Conservation (phyloP, 1,140 invertebrate genomes). For the Drosophila pachea region DNA sequence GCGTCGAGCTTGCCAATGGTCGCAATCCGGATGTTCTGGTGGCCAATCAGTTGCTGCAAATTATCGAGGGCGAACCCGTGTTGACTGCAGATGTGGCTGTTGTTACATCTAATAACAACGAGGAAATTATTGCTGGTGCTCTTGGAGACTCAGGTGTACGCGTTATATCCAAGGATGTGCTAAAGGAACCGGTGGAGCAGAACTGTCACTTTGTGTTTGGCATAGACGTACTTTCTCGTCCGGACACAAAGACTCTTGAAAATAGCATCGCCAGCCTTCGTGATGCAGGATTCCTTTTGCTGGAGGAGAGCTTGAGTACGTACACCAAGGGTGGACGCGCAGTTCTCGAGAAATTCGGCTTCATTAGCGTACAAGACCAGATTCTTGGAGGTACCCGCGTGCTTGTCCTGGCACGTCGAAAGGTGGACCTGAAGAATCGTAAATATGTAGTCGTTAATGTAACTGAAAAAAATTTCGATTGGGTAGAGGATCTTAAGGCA, state of each 20-base stretch:
- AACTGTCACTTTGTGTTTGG: conserved; percentile 84
- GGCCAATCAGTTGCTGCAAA: conserved; percentile 80
- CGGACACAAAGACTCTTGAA: conserved; percentile 79
- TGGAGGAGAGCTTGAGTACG: conserved; percentile 84
- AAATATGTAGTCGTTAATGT: conserved; percentile 78
- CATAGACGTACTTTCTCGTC: conserved; percentile 81
- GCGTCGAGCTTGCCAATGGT: conserved; percentile 86
- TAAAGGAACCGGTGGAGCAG: conserved; percentile 81
- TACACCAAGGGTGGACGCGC: conserved; percentile 79
- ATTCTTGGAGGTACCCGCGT: conserved; percentile 81
- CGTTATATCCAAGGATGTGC: conserved; percentile 81
- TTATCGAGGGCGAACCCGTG: conserved; percentile 85
- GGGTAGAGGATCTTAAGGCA: conserved; percentile 90
- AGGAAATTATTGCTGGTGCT: conserved; percentile 78
- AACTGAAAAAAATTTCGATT: conserved; percentile 85
- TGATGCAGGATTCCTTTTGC: conserved; percentile 86
- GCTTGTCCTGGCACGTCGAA: conserved; percentile 82
- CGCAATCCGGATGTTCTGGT: conserved; percentile 83
- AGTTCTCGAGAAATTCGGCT: conserved; percentile 79
- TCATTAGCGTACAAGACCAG: conserved; percentile 79
- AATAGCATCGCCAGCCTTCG: conserved; percentile 84
- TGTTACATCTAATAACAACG: conserved; percentile 79
- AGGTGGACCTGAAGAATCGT: conserved; percentile 68
- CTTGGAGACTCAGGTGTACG: conserved; percentile 80
- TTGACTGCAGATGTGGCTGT: conserved; percentile 82